Evolutionary conservation across 2,888 invertebrate genomes (phyloP).

Genomic region (Eristalinus sepulchralis): DNA sequence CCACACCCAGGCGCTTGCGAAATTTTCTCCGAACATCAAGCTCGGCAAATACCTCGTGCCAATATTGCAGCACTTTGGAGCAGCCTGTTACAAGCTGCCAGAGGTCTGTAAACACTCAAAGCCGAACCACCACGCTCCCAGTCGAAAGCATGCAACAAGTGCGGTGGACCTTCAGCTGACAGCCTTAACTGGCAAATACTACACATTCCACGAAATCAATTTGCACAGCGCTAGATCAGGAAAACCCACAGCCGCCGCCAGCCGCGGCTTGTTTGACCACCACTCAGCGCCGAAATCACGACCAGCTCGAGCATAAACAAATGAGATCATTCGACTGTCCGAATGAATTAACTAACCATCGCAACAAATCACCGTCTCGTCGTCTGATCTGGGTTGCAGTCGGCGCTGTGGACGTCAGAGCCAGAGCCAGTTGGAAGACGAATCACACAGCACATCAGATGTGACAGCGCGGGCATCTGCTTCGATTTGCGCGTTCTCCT

Average conservation of each 20-base stretch:
- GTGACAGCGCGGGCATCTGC: not conserved
- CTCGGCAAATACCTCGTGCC: not conserved
- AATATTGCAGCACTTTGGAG: not conserved
- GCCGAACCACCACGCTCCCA: not conserved
- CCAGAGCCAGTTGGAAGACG: not conserved
- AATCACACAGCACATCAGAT: not conserved
- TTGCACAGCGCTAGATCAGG: not conserved
- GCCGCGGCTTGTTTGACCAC: constrained; percentile 21
- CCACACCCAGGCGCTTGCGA: too few species aligned
- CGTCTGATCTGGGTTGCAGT: constrained; percentile 14
- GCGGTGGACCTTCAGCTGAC: not conserved
- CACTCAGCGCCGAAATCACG: constrained; percentile 18
- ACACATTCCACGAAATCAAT: not conserved
- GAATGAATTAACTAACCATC: constrained; percentile 15
- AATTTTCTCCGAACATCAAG: too few species aligned
- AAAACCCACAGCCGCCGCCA: constrained; percentile 8
- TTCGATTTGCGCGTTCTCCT: not conserved
- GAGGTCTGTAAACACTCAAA: not conserved
- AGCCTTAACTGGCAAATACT: not conserved
- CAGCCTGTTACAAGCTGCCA: not conserved
- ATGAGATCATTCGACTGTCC: constrained; percentile 38
- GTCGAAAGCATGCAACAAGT: not conserved
- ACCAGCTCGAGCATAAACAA: constrained; percentile 16
- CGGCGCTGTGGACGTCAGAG: constrained; percentile 2
- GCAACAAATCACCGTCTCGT: constrained; percentile 24